Base-by-base conservation (phyloP, 1,140 invertebrate species). In the Drosophila saltans region DNA sequence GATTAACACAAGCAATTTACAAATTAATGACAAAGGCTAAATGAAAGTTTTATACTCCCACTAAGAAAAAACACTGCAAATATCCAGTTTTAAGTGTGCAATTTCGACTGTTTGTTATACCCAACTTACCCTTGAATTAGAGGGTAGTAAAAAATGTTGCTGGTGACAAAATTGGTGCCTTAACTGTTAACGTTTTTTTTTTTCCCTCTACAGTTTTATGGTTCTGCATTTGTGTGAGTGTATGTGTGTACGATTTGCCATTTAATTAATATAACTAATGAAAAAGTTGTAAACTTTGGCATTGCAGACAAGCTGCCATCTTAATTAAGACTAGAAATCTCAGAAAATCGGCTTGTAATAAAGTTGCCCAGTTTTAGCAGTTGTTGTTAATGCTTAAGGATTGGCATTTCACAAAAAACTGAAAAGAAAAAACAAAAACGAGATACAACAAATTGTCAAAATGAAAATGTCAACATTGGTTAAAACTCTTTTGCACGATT, bases 201-300 rank as follows among this genome's bases (percentile, higher is more conserved):
- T 40, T 52, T 58, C 4, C 6, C 39, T 58, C 4, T 7, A 7
- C 1, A 36, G 3, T 36, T 36, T 36, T 36, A 36, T 36, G 33
- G 3, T 7, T 36, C 33, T 40, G 16, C 16, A 8, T 55, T 1
- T 5, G 8, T 8, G 6, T 52, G 33, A 36, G 48, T 24, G 3
- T 26, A 30, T 28, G 60, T 56, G 59, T 66, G 52, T 60, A 65
- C 62, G 72, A 77, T 64, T 69, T 65, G 78, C 75, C 81, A 78
- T 89, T 89, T 80, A 72, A 89, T 89, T 81, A 84, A 89, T 89
- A 71, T 78, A 90, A 84, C 74, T 84, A 89, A 89, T 89, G 84
- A 78, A 89, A 75, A 89, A 78, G 72, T 71, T 71, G 65, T 65
- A 58, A 78, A 76, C 72, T 83, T 83, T 80, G 84, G 84, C 76